Evolutionary conservation across 1,140 invertebrate species (phyloP), one percentile per base, ranked within the genome.

Genomic region (Carcinoscorpius rotundicauda): DNA sequence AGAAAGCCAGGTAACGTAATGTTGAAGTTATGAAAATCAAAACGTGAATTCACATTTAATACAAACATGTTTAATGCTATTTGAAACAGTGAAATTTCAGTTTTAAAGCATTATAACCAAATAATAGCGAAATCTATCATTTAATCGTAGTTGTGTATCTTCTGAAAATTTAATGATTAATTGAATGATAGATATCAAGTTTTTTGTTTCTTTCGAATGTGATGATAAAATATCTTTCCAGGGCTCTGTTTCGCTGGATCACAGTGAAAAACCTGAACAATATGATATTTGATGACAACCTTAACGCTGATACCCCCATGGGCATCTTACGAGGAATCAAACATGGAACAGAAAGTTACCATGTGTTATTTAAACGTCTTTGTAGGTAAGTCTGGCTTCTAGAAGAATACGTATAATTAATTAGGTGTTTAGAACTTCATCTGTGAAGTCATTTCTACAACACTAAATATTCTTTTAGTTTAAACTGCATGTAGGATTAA

Each of bases 181-280:
- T 55, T 55, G 53, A 55, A 55, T 8, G 6, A 55, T 55, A 55
- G n/a, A 3, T 55, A 8, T 55, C 6, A 55, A 8, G 6, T n/a
- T 6, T n/a, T 0, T 55, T 55, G 0, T 55, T 55, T 55, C 53
- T 55, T 55, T 55, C 53, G n/a, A 55, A 55, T 8, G n/a, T 29
- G 29, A 29, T 29, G 29, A 29, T 29, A 29, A 29, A 29, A 29
- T 2, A 29, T 29, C 59, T 5, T 52, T 56, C 4, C 69, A 85
- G 87, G 73, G 97, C 95, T 4, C 98, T 99, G 69, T 99, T 98
- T 81, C 86, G 96, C 69, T 99, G 97, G 97, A 98, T 99, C 66
- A 99, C 97, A 0, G 96, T 99, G 3, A 99, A 99, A 79, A 98
- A 99, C 80, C 79, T 99, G 58, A 99, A 99, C 77, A 92, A 93